These are phyloP conservation scores for Xenopus borealis DNA, from an alignment of 2,113 vertebrate species.

Conservation along the genomic window DNA sequence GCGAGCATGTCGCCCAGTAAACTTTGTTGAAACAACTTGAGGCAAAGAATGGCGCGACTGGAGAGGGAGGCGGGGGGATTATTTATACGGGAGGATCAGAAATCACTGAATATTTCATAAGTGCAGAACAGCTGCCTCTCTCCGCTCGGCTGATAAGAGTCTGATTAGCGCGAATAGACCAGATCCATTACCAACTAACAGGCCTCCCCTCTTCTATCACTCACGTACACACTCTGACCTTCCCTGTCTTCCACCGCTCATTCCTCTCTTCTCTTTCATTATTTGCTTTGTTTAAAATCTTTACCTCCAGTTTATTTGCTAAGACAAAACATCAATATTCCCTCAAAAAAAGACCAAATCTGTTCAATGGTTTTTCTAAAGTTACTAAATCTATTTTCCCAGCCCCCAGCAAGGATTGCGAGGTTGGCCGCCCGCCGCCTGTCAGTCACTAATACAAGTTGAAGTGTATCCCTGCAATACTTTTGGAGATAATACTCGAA, in stretches of 20 bases:
- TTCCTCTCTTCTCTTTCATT: too few species aligned
- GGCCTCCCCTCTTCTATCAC: not conserved
- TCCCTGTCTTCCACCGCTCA: not conserved
- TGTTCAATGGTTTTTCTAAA: too few species aligned
- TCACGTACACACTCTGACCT: constrained; percentile 12
- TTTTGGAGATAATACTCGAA: too few species aligned
- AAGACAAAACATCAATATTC: too few species aligned
- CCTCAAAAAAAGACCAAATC: too few species aligned
- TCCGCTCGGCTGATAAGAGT: constrained; percentile 35
- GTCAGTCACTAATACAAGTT: too few species aligned
- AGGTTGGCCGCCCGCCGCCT: too few species aligned
- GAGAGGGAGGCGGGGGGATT: constrained; percentile 4
- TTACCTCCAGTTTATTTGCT: too few species aligned
- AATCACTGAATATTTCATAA: constrained; percentile 44
- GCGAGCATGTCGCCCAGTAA: not conserved
- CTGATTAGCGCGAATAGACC: constrained; percentile 29
- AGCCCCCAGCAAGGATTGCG: too few species aligned
- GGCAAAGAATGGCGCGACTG: not conserved
- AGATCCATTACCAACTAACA: constrained; percentile 1
- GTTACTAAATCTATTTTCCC: too few species aligned
- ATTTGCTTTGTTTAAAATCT: too few species aligned
- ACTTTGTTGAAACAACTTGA: not conserved
- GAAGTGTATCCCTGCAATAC: too few species aligned
- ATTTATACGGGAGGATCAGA: constrained; percentile 27
- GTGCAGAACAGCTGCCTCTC: constrained; percentile 32